phyloP scores from a whole-genome alignment of 1,140 invertebrate genomes.

The Sycophila sp. region DNA sequence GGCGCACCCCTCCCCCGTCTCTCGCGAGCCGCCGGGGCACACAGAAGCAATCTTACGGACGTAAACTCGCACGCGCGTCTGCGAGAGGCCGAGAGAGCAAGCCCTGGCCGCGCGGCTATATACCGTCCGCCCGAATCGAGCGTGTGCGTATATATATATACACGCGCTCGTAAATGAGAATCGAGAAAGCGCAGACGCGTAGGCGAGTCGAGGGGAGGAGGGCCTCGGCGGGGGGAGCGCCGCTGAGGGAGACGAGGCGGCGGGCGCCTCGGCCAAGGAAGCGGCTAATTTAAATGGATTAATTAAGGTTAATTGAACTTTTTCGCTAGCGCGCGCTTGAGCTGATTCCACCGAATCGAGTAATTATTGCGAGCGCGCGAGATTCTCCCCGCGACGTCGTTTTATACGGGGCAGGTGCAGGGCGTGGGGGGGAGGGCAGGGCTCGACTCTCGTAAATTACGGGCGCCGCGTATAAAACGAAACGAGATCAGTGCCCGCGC shows the following conservation, averaged over 20 bases:
- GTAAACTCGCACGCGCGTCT: neutral
- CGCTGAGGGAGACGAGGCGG: neutral
- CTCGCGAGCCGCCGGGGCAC: neutral
- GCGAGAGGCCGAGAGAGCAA: neutral
- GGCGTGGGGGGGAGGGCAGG: no score
- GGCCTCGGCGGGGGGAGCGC: neutral
- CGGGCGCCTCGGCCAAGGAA: conserved; percentile 42
- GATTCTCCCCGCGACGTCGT: no score
- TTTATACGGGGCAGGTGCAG: no score
- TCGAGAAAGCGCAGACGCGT: neutral
- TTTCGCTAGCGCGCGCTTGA: neutral
- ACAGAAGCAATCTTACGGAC: neutral
- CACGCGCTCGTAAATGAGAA: neutral
- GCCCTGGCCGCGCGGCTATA: no score
- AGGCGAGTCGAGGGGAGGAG: neutral
- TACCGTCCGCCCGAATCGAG: neutral
- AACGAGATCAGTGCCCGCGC: no score
- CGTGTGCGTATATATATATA: neutral
- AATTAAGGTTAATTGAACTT: conserved; percentile 50
- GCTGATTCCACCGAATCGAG: conserved; percentile 33
- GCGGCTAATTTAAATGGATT: conserved; percentile 54
- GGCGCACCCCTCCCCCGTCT: neutral
- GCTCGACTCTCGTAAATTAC: conserved; percentile 5
- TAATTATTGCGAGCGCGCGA: conserved; percentile 34
- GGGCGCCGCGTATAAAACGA: neutral